Evolutionary conservation across 2,113 vertebrate species (phyloP).

Genomic region (Apteryx mantelli): DNA sequence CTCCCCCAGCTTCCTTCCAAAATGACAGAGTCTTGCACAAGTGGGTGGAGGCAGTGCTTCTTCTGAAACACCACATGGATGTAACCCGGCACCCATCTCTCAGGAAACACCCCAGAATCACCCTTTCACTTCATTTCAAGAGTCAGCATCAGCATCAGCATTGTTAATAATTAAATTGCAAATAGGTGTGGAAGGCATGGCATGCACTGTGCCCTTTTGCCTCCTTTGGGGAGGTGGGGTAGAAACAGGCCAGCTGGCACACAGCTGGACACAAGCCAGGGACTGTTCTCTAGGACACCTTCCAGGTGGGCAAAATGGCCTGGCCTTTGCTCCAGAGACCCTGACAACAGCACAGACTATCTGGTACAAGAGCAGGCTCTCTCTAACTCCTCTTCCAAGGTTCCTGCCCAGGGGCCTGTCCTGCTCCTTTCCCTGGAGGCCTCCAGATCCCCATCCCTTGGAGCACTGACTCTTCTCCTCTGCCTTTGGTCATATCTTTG

Average conservation of each 20-base stretch:
- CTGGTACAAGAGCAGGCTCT: not conserved
- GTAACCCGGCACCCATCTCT: no score
- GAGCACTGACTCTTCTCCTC: not conserved
- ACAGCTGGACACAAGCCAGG: not conserved
- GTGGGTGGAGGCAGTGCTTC: no score
- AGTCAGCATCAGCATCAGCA: no score
- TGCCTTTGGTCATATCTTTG: not conserved
- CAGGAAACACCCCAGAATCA: no score
- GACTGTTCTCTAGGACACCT: not conserved
- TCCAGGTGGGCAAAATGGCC: not conserved
- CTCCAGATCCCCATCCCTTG: accelerated
- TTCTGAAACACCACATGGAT: no score
- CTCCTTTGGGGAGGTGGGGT: no score
- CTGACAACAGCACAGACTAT: not conserved
- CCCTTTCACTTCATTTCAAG: no score
- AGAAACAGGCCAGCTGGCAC: not conserved
- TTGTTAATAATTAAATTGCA: no score
- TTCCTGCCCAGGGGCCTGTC: not conserved
- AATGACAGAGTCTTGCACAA: no score
- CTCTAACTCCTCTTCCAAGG: not conserved
- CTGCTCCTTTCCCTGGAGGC: not conserved
- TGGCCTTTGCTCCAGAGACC: not conserved
- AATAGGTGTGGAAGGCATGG: no score
- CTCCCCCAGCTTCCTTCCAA: no score
- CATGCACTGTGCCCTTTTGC: no score